Evolutionary conservation across 2,113 vertebrate genomes (phyloP).

Genomic region (Chrysemys picta): DNA sequence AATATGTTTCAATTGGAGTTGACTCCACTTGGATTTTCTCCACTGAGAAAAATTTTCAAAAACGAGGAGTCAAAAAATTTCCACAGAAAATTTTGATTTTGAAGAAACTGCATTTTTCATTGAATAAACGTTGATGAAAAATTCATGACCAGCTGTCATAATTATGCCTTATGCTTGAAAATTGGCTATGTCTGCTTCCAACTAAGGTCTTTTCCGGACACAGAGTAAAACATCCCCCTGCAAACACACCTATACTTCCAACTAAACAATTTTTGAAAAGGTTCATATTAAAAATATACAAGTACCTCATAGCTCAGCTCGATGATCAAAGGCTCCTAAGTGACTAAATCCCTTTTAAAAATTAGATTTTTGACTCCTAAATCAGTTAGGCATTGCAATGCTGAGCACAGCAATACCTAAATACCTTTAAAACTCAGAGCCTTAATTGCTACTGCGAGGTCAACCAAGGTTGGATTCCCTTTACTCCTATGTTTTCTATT

Average conservation of each 20-base stretch:
- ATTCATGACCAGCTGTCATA: neutral
- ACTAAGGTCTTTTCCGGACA: too few relatives aligned
- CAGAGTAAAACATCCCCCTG: too few relatives aligned
- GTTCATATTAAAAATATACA: too few relatives aligned
- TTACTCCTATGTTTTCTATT: fast-evolving
- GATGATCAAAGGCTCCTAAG: neutral
- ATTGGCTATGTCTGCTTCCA: too few relatives aligned
- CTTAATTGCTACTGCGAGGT: neutral
- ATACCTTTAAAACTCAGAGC: neutral
- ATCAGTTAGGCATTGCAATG: neutral
- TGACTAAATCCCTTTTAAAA: neutral
- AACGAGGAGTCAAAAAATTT: neutral
- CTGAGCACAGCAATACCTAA: neutral
- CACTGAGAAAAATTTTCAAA: neutral
- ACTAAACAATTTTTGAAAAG: too few relatives aligned
- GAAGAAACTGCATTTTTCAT: neutral
- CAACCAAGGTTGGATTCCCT: neutral
- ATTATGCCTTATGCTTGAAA: neutral
- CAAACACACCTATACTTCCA: too few relatives aligned
- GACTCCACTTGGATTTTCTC: neutral
- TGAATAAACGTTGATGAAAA: neutral
- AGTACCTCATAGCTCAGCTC: neutral
- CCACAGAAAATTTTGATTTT: neutral
- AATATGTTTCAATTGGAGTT: neutral
- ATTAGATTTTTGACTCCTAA: neutral